Percentiles rank a stretch among this genome's conserved stretches.
These are phyloP conservation scores for Carassius carassius DNA, from an alignment of 2,113 vertebrate species.

Conservation along the genomic window DNA sequence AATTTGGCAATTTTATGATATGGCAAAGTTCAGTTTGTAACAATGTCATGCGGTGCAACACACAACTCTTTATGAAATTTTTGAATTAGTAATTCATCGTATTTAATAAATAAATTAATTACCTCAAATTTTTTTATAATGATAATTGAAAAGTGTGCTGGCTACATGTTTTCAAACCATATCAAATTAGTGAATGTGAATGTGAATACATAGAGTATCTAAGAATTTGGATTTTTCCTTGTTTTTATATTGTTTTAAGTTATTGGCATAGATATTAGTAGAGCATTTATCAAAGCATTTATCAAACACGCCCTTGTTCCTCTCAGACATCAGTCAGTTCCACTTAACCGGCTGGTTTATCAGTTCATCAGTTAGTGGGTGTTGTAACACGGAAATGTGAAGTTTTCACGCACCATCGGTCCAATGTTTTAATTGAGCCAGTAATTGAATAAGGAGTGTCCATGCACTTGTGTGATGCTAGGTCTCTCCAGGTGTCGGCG, in stretches of 20 bases:
- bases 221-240: background rate
- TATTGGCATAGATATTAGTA: background rate
- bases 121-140: too few relatives aligned
- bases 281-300: slow-evolving; percentile 61
- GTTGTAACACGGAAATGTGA: background rate
- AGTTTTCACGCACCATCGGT: slow-evolving; percentile 32
- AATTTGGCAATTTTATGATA: background rate
- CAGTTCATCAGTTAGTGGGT: slow-evolving; percentile 10
- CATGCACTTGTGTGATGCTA: slow-evolving; percentile 62
- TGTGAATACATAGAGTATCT: background rate
- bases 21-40: background rate
- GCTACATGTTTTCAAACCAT: too few relatives aligned
- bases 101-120: background rate
- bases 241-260: background rate
- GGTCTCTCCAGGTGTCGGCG: slow-evolving; percentile 78
- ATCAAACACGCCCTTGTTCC: slow-evolving; percentile 69
- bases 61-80: background rate
- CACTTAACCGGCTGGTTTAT: background rate
- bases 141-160: too few relatives aligned
- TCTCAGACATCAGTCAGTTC: slow-evolving; percentile 43
- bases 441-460: slow-evolving; percentile 44
- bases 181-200: background rate
- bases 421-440: slow-evolving; percentile 40
- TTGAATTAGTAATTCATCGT: background rate
- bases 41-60: background rate